A percentile compares a stretch with the other conserved stretches of the same genome.
Conservation (phyloP, 2,888 invertebrate genomes). For the Drosophila conformis region DNA sequence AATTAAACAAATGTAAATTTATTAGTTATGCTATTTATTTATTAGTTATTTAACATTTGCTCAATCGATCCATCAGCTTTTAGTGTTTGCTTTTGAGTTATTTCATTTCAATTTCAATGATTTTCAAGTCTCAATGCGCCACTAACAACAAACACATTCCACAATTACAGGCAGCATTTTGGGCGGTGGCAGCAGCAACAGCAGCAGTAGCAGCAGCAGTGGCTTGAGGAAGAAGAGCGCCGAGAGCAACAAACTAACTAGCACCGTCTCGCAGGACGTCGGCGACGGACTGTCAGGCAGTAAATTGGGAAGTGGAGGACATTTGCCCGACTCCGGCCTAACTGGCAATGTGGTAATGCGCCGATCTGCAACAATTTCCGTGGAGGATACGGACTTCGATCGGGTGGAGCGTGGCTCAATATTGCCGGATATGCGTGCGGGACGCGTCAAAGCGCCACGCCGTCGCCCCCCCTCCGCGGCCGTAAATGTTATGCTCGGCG, state of each 20-base stretch:
- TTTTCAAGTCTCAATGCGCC: background rate
- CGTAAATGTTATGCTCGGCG: constrained; percentile 80
- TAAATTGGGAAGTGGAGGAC: constrained; percentile 79
- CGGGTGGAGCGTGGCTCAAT: constrained; percentile 88
- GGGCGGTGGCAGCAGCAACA: constrained; percentile 87
- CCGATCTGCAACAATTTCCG: constrained; percentile 80
- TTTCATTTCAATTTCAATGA: constrained; percentile 15
- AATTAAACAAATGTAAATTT: background rate
- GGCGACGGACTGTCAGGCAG: constrained; percentile 86
- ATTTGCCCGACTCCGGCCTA: constrained; percentile 68
- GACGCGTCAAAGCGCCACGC: constrained; percentile 86
- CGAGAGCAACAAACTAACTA: constrained; percentile 85
- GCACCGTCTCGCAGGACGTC: constrained; percentile 82
- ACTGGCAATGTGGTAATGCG: constrained; percentile 76
- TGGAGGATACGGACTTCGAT: constrained; percentile 87
- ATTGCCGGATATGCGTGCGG: constrained; percentile 89
- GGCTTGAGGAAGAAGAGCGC: constrained; percentile 87
- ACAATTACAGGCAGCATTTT: constrained; percentile 85
- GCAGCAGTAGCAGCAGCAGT: constrained; percentile 85
- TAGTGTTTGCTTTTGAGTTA: constrained; percentile 14
- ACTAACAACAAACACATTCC: constrained; percentile 7
- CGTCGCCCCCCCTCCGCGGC: constrained; percentile 87
- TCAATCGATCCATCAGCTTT: background rate
- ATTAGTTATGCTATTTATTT: background rate
- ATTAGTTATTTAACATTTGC: background rate